Evolutionary conservation across 1,140 invertebrate species (phyloP).

Genomic region (Achatina immaculata): DNA sequence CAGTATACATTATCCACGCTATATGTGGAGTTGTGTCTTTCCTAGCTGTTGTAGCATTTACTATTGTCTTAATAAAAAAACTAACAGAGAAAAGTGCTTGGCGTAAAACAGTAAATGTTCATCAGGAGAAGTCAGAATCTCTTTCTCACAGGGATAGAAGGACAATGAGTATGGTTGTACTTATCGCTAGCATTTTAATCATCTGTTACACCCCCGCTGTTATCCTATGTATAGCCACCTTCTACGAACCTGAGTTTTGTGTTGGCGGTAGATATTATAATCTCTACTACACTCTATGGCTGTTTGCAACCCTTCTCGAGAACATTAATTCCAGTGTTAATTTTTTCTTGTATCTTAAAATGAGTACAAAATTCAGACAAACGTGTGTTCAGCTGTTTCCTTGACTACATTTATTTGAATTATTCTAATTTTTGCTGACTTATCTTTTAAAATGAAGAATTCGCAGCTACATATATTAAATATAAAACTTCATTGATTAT

Average conservation of each 20-base stretch:
- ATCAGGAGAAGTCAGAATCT: background rate
- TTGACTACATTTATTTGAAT: too few relatives aligned
- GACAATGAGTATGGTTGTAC: background rate
- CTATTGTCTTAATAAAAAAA: background rate
- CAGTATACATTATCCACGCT: background rate
- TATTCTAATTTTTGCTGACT: too few relatives aligned
- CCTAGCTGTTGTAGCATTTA: background rate
- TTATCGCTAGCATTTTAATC: background rate
- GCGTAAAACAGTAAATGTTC: background rate
- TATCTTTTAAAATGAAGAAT: too few relatives aligned
- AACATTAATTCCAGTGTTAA: background rate
- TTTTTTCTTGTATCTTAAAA: conserved; percentile 11
- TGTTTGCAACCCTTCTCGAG: background rate
- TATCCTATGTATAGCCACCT: background rate
- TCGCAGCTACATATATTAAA: too few relatives aligned
- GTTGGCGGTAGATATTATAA: background rate
- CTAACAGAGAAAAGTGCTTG: background rate
- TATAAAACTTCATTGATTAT: too few relatives aligned
- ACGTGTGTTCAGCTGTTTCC: background rate
- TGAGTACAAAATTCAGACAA: conserved; percentile 1
- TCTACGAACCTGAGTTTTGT: background rate
- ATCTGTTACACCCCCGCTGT: background rate
- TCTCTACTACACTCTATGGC: background rate
- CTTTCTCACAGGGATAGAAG: background rate
- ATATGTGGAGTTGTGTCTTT: background rate